Evolutionary conservation across 2,888 invertebrate genomes (phyloP), one percentile per base, ranked within the genome.

Genomic region (Laspeyria flexula): DNA sequence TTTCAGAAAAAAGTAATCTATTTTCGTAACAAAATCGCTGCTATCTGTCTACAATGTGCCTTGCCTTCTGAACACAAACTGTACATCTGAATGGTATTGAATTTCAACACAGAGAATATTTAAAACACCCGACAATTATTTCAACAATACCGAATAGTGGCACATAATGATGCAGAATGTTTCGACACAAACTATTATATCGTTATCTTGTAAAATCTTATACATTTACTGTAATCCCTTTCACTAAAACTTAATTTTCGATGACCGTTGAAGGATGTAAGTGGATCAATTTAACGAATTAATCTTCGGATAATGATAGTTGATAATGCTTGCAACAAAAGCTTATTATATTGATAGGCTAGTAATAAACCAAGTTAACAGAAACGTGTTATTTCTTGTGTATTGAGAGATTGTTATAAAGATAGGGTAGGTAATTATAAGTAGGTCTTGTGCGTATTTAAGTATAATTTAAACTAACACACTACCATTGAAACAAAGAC

Each of bases 201-300:
- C 49, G 57, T 73, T 76, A 74, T 77, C 73, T 69, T 46, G 41
- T 64, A 61, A 18, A 60, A 62, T 75, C 75, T 71, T 38, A 39
- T 56, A 66, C 49, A 70, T 72, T 73, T 76, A n/a, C 67, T 69
- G 67, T 56, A 47, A 50, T 71, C 53, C 75, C 76, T 75, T 76
- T 76, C 75, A 76, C 76, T 58, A 35, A 45, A 27, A 40, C 39
- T 50, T 0, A 13, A n/a, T 9, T 52, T 16, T 18, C n/a, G n/a
- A n/a, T 18, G 5, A 2, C 18, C 34, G 40, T 46, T 46, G 54
- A 60, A 57, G 61, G 67, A 66, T 63, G 44, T 9, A 37, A 52
- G 15, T 38, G 52, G 52, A 64, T 60, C 60, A 55, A 63, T 52
- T 52, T 43, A 29, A 29, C 11, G 39, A 45, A 57, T 53, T 54